Conservation (phyloP, 2,797 vertebrate genomes). For the Propithecus perrieri region DNA sequence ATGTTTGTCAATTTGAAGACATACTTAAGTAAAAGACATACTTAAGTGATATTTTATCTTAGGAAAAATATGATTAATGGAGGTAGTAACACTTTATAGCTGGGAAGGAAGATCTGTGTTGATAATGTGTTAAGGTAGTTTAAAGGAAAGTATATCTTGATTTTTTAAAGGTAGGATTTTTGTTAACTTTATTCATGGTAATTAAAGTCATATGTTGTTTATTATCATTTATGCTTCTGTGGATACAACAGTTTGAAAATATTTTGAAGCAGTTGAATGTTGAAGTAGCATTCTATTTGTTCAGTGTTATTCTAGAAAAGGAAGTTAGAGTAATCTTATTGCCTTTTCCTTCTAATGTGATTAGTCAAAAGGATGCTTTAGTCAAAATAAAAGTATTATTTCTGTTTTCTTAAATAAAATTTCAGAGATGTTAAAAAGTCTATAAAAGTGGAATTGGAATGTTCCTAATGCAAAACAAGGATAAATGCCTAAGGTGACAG, state of each 20-base stretch:
- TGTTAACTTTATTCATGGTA: constrained; percentile 77
- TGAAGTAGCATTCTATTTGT: constrained; percentile 73
- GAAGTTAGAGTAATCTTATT: constrained; percentile 71
- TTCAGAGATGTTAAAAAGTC: constrained; percentile 31
- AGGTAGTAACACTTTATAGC: constrained; percentile 41
- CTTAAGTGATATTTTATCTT: constrained; percentile 71
- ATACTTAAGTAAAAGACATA: neutral
- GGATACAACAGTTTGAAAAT: constrained; percentile 77
- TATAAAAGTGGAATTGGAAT: neutral
- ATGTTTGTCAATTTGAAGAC: constrained; percentile 59
- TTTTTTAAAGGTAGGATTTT: constrained; percentile 68
- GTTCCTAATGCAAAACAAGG: neutral
- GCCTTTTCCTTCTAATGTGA: constrained; percentile 67
- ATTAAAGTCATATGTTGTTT: constrained; percentile 81
- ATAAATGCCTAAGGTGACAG: neutral
- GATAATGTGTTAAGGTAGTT: constrained; percentile 54
- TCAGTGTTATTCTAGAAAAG: constrained; percentile 69
- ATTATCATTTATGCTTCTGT: constrained; percentile 76
- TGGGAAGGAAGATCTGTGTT: constrained; percentile 53
- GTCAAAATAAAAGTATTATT: neutral
- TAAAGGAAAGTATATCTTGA: constrained; percentile 68
- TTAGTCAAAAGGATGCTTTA: constrained; percentile 73
- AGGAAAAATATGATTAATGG: constrained; percentile 36
- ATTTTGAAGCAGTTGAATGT: constrained; percentile 80
- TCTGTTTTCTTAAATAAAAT: constrained; percentile 39